Percentiles rank a stretch among this genome's conserved stretches.
These are phyloP conservation scores for Manis javanica DNA, from an alignment of 2,797 vertebrate species.

Conservation along the genomic window DNA sequence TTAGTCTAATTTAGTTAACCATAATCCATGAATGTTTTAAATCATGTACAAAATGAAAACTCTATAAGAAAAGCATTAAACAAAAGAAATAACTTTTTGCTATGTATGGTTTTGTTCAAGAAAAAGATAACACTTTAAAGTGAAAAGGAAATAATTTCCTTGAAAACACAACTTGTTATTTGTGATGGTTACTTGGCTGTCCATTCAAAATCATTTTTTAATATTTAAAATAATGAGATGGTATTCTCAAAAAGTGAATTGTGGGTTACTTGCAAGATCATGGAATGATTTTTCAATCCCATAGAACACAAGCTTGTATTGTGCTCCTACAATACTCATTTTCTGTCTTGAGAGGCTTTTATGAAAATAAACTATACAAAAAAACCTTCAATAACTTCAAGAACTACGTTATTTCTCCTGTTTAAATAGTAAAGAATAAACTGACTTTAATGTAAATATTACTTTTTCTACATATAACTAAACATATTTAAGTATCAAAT, in stretches of 20 bases:
- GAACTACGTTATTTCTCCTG: slow-evolving; percentile 69
- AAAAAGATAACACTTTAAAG: slow-evolving; percentile 36
- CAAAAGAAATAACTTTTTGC: slow-evolving; percentile 51
- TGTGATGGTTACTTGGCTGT: slow-evolving; percentile 28
- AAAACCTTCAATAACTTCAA: slow-evolving; percentile 72
- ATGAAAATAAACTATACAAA: slow-evolving; percentile 74
- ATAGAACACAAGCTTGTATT: slow-evolving; percentile 68
- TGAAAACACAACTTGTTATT: slow-evolving; percentile 44
- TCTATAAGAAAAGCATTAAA: slow-evolving; percentile 6
- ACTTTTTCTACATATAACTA: slow-evolving; percentile 75
- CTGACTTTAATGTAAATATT: slow-evolving; percentile 73
- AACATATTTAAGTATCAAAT: slow-evolving; percentile 86
- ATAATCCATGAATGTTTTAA: slow-evolving; percentile 55
- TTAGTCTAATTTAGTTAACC: not conserved
- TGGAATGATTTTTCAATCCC: not conserved
- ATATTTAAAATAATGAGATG: slow-evolving; percentile 58
- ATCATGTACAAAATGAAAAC: slow-evolving; percentile 16
- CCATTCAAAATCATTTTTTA: not conserved
- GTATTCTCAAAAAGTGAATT: slow-evolving; percentile 63
- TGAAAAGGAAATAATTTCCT: slow-evolving; percentile 46
- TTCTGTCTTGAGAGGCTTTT: slow-evolving; percentile 66
- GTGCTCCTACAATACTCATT: slow-evolving; percentile 18
- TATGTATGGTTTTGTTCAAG: not conserved
- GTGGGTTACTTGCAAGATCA: slow-evolving; percentile 45
- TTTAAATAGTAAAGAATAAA: slow-evolving; percentile 67